A percentile compares a stretch with the other conserved stretches of the same genome.
phyloP scores from a whole-genome alignment of 2,888 invertebrate species.

The Sthenelais limicola region DNA sequence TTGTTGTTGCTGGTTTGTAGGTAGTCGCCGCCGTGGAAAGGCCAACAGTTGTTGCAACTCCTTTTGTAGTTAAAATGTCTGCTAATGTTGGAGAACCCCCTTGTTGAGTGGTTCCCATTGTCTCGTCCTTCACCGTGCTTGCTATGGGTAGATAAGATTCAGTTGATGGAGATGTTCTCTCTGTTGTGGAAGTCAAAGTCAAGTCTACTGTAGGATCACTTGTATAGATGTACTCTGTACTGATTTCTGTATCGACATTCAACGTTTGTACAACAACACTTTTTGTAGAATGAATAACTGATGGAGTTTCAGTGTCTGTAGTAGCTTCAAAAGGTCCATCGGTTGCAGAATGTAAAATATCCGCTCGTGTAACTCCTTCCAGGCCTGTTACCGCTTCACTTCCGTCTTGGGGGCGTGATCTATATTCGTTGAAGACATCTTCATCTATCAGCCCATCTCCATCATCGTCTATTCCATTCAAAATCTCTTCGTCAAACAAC shows the following conservation, averaged over 20 bases:
- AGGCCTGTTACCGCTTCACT: too few relatives aligned
- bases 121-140: too few relatives aligned
- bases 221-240: background rate
- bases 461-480: slow-evolving; percentile 49
- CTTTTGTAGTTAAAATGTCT: background rate
- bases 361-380: too few relatives aligned
- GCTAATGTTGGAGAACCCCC: too few relatives aligned
- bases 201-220: background rate
- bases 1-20: background rate
- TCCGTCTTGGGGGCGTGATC: background rate
- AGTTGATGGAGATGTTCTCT: background rate
- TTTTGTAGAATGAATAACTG: background rate
- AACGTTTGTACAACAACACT: too few relatives aligned
- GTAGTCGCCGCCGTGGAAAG: background rate
- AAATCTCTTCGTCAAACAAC: slow-evolving; percentile 50
- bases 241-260: too few relatives aligned
- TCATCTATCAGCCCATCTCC: slow-evolving; percentile 50
- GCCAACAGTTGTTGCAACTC: background rate
- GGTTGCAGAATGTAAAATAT: too few relatives aligned
- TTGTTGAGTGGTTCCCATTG: too few relatives aligned
- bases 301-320: background rate
- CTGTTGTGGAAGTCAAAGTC: background rate
- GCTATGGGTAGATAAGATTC: too few relatives aligned
- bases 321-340: background rate
- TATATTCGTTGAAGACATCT: slow-evolving; percentile 41